These are phyloP conservation scores for Parauchenoglanis ngamensis DNA, from an alignment of 2,797 vertebrate species.

Conservation along the genomic window DNA sequence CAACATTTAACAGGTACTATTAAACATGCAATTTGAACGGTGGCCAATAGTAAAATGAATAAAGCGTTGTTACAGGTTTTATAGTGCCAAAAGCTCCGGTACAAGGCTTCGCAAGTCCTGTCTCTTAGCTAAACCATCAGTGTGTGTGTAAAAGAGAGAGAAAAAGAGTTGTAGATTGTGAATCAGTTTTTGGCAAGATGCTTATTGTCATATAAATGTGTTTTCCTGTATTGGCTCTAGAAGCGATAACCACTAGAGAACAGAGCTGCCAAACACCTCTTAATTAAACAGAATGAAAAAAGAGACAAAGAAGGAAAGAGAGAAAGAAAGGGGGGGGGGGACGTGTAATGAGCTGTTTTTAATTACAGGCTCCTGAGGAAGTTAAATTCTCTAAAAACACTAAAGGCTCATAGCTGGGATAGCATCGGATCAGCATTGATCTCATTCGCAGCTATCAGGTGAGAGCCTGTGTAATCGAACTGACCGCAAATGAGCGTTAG, in stretches of 20 bases:
- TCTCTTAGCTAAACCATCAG: not conserved
- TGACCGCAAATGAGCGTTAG: not conserved
- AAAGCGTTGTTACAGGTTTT: not conserved
- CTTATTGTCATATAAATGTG: constrained; percentile 23
- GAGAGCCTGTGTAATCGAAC: not conserved
- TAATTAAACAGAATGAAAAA: constrained; percentile 17
- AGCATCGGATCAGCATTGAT: constrained; percentile 26
- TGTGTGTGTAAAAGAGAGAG: not conserved
- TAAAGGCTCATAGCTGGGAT: constrained; percentile 39
- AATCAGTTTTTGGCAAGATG: constrained; percentile 16
- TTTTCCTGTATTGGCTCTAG: constrained; percentile 26
- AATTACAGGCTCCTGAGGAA: constrained; percentile 36
- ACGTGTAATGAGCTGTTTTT: constrained; percentile 44
- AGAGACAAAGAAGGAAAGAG: constrained; percentile 23
- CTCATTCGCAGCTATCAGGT: constrained; percentile 21
- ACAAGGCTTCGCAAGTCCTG: not conserved
- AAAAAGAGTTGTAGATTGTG: constrained; percentile 20
- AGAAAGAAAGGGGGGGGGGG: constrained; percentile 10
- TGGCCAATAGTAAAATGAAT: not conserved
- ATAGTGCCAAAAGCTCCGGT: not conserved
- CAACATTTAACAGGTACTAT: not conserved
- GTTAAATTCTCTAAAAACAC: constrained; percentile 26
- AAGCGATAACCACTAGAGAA: constrained; percentile 29
- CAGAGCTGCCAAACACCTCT: constrained; percentile 26
- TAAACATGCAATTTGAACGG: not conserved